Conservation (phyloP, 2,888 invertebrate genomes). For the Emesis furor region DNA sequence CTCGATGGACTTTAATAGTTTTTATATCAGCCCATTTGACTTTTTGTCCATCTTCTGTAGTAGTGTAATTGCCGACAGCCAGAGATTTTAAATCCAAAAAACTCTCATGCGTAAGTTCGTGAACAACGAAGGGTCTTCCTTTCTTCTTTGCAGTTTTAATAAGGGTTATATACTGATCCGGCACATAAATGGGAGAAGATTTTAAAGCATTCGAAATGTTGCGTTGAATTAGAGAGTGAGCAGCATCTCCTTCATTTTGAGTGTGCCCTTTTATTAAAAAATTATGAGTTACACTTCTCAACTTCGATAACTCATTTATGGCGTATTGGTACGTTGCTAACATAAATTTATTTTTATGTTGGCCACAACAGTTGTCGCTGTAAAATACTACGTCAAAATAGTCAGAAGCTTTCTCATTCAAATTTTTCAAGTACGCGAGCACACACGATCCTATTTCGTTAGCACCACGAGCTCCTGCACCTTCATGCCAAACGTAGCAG, state of each 20-base stretch:
- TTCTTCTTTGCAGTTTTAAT: conserved; percentile 61
- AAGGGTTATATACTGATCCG: conserved; percentile 75
- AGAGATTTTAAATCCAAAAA: conserved; percentile 51
- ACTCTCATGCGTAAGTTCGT: conserved; percentile 52
- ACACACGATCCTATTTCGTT: conserved; percentile 59
- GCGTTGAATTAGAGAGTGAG: conserved; percentile 70
- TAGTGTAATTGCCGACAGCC: conserved; percentile 39
- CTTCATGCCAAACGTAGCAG: conserved; percentile 53
- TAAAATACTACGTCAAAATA: conserved; percentile 42
- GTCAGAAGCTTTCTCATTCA: conserved; percentile 34
- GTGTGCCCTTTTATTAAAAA: conserved; percentile 76
- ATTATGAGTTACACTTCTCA: conserved; percentile 72
- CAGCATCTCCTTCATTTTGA: conserved; percentile 76
- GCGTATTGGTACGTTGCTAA: conserved; percentile 46
- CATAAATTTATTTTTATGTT: conserved; percentile 54
- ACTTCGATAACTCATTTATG: conserved; percentile 28
- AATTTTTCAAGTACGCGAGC: conserved; percentile 36
- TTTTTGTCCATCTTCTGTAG: conserved; percentile 43
- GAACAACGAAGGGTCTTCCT: conserved; percentile 41
- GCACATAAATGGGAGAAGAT: conserved; percentile 74
- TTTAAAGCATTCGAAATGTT: conserved; percentile 67
- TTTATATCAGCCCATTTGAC: conserved; percentile 51
- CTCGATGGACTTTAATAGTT: conserved; percentile 32
- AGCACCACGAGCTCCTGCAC: conserved; percentile 44
- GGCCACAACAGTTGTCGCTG: conserved; percentile 51